A percentile compares a stretch with the other conserved stretches of the same genome.
Evolutionary conservation across 2,113 vertebrate genomes (phyloP).

Genomic region (Dasyprocta punctata): DNA sequence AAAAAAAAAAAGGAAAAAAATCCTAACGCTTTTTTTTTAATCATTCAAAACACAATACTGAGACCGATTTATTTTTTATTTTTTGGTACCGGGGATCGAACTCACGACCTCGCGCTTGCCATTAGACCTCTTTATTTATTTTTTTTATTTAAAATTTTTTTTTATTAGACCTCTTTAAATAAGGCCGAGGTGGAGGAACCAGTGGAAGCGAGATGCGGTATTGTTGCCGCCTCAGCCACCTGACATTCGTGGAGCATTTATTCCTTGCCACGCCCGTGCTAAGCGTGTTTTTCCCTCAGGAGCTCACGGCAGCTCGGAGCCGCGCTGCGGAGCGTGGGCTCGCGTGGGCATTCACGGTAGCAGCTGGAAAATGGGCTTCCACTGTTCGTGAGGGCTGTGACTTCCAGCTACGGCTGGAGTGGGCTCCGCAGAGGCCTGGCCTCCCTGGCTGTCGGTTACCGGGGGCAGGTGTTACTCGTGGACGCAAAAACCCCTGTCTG

Average conservation of each 20-base stretch:
- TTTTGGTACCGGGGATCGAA: too few relatives aligned
- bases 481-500: not conserved
- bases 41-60: not conserved
- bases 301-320: not conserved
- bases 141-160: too few relatives aligned
- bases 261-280: not conserved
- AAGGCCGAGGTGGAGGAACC: not conserved
- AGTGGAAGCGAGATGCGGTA: not conserved
- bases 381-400: not conserved
- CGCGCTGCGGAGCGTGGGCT: rapidly evolving
- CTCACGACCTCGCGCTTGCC: too few relatives aligned
- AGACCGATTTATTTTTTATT: not conserved
- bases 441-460: too few relatives aligned
- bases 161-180: not conserved
- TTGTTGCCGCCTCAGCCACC: too few relatives aligned
- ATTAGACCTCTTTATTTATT: not conserved
- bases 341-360: not conserved
- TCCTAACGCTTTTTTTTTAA: not conserved
- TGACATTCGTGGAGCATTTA: not conserved
- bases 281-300: not conserved
- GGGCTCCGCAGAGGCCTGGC: rapidly evolving
- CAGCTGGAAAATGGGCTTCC: not conserved
- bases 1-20: not conserved
- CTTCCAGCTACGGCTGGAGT: not conserved
- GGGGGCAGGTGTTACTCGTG: not conserved